A percentile compares a stretch with the other conserved stretches of the same genome.
phyloP scores from a whole-genome alignment of 2,797 vertebrate species.

The Tinamus major region DNA sequence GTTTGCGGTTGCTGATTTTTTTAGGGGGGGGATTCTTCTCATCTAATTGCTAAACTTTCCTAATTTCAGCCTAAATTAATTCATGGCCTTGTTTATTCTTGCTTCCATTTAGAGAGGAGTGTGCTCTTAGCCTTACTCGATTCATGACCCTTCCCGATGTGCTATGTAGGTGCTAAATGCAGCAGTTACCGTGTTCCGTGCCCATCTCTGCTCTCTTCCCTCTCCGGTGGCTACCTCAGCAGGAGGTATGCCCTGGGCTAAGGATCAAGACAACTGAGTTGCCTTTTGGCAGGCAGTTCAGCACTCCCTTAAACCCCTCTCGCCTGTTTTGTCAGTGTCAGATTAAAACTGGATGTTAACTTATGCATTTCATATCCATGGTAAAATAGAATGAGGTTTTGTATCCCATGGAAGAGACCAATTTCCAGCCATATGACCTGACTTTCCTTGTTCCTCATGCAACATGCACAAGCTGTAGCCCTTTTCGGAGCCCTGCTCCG shows the following conservation, averaged over 20 bases:
- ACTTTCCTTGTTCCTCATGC: rapidly evolving
- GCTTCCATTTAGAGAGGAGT: neutral
- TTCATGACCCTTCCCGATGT: neutral
- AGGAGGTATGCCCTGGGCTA: neutral
- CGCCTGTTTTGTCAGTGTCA: neutral
- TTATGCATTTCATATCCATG: neutral
- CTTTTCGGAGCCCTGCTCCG: neutral
- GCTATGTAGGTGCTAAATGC: neutral
- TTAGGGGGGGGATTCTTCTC: neutral
- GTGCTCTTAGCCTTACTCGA: neutral
- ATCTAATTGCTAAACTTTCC: neutral
- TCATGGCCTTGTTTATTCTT: neutral
- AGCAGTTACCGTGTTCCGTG: neutral
- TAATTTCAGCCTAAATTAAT: neutral
- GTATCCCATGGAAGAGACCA: neutral
- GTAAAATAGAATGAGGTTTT: neutral
- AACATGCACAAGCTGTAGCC: neutral
- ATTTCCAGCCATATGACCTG: neutral
- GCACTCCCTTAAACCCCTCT: neutral
- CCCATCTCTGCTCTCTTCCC: neutral
- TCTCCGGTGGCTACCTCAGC: neutral
- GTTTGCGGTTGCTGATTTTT: neutral
- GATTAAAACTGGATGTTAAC: neutral
- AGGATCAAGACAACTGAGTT: neutral
- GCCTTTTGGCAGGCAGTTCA: neutral